Evolutionary conservation across 2,113 vertebrate genomes (phyloP).

Genomic region (Perca flavescens): DNA sequence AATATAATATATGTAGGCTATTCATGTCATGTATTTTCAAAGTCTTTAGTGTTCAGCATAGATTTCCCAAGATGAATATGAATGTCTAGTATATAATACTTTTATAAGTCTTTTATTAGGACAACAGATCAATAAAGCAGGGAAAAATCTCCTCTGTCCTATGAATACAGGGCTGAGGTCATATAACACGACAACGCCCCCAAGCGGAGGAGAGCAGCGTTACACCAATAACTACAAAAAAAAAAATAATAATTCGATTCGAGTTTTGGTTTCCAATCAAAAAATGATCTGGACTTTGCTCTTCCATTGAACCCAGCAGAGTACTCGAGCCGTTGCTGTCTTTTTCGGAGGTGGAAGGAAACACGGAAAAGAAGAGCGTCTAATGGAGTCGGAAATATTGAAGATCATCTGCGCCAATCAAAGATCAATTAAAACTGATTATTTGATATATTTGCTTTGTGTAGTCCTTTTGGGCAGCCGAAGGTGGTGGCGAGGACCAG

Average conservation of each 20-base stretch:
- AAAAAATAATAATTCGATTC: neutral
- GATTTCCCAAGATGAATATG: neutral
- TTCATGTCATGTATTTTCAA: neutral
- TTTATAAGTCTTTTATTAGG: neutral
- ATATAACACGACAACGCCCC: neutral
- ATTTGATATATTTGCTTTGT: constrained; percentile 40
- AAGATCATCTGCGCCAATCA: constrained; percentile 62
- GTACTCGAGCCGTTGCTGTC: too few relatives aligned
- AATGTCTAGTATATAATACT: too few relatives aligned
- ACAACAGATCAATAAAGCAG: neutral
- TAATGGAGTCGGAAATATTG: constrained; percentile 28
- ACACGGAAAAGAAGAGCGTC: too few relatives aligned
- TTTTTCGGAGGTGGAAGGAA: neutral
- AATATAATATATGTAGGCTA: too few relatives aligned
- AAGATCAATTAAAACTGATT: constrained; percentile 27
- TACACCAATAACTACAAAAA: accelerated
- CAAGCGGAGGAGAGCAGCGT: constrained; percentile 13
- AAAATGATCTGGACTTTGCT: neutral
- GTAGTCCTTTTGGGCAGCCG: constrained; percentile 4
- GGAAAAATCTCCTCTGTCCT: neutral
- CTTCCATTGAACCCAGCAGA: accelerated
- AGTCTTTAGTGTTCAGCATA: neutral
- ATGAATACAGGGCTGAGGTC: neutral
- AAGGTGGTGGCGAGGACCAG: constrained; percentile 70
- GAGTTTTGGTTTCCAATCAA: constrained; percentile 80